phyloP scores from a whole-genome alignment of 2,113 vertebrate genomes.

The Notiomystis cincta region DNA sequence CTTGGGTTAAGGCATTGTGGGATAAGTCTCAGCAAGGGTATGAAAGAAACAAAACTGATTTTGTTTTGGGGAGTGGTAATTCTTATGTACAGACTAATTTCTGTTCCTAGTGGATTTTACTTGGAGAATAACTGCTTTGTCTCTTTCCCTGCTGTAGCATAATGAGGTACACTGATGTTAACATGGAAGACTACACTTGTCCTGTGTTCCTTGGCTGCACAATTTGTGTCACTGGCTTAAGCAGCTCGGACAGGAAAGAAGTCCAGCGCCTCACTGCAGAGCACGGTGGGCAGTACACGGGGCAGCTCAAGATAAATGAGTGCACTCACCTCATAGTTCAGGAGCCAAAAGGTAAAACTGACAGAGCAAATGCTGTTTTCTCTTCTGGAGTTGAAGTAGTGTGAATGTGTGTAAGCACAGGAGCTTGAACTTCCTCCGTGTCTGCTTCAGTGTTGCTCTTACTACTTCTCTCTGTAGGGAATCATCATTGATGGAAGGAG shows the following conservation, averaged over 20 bases:
- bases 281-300: slow-evolving; percentile 87
- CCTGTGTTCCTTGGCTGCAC: slow-evolving; percentile 90
- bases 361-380: background rate
- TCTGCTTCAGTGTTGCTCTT: background rate
- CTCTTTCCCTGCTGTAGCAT: slow-evolving; percentile 69
- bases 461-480: background rate
- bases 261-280: slow-evolving; percentile 86
- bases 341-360: slow-evolving; percentile 84
- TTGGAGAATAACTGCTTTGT: background rate
- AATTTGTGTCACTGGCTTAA: slow-evolving; percentile 91
- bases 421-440: background rate
- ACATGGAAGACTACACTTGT: slow-evolving; percentile 80
- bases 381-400: background rate
- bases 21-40: slow-evolving; percentile 89
- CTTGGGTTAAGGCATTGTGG: slow-evolving; percentile 92
- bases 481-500: background rate
- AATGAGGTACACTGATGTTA: slow-evolving; percentile 82
- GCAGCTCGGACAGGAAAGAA: slow-evolving; percentile 81
- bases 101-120: background rate
- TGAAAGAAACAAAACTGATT: background rate
- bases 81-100: background rate
- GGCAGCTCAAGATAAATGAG: slow-evolving; percentile 95
- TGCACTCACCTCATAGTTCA: slow-evolving; percentile 95
- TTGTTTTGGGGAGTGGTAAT: background rate
- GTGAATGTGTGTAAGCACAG: background rate